A percentile compares a stretch with the other conserved stretches of the same genome.
These are phyloP conservation scores for Athetis lepigone DNA, from an alignment of 2,888 invertebrate genomes.

Conservation along the genomic window DNA sequence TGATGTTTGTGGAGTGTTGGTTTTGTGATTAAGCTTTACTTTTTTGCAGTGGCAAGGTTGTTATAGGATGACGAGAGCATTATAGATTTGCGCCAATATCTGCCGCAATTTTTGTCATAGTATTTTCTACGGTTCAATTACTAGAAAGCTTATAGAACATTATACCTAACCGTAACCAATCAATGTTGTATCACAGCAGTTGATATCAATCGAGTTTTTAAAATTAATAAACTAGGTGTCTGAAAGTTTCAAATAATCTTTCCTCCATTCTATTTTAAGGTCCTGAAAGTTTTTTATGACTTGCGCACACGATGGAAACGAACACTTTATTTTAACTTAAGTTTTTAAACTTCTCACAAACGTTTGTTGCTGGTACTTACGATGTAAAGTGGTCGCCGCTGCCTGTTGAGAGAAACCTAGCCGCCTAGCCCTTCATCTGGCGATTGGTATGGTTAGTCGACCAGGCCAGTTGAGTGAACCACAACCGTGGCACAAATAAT, in stretches of 20 bases:
- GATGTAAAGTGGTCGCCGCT: too few species aligned
- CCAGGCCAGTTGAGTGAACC: too few species aligned
- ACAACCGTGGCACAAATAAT: too few species aligned
- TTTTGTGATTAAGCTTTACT: conserved; percentile 8
- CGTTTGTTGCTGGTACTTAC: not conserved
- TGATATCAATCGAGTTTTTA: not conserved
- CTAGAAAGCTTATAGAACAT: too few species aligned
- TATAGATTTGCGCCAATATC: not conserved
- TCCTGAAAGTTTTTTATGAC: conserved; percentile 9
- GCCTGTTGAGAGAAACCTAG: too few species aligned
- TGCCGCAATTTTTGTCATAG: too few species aligned
- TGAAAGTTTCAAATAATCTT: too few species aligned
- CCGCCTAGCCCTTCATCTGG: too few species aligned
- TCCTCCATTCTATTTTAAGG: conserved; percentile 2
- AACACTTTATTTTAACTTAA: conserved; percentile 8
- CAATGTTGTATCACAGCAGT: not conserved
- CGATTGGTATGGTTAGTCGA: too few species aligned
- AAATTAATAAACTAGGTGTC: not conserved
- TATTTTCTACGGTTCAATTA: too few species aligned
- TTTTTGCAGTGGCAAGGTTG: not conserved
- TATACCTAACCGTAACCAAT: too few species aligned
- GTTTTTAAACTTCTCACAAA: conserved; percentile 15
- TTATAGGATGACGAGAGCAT: too few species aligned
- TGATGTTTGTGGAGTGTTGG: conserved; percentile 19
- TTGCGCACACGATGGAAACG: conserved; percentile 9